Evolutionary conservation across 2,888 invertebrate genomes (phyloP), one percentile per base, ranked within the genome.

Genomic region (Lithosia quadra): DNA sequence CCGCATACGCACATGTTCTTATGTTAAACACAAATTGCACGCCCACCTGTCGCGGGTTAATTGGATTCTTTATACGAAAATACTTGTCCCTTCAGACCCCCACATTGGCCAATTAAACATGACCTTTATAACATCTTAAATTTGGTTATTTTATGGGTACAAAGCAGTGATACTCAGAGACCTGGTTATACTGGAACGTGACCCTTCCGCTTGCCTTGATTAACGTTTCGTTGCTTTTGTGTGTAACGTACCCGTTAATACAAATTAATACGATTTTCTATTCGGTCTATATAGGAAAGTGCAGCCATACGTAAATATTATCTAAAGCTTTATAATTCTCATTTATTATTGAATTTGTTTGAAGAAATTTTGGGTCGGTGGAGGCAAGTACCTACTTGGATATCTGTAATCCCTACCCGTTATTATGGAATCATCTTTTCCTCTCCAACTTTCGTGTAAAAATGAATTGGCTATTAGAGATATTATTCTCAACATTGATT

Each of bases 61-160:
- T 92, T 92, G 91, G 91, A 91, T 91, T 92, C 89, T 91, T 90
- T 91, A 89, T 86, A 85, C 86, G 88, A 86, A 88, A 89, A 90
- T 89, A 81, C 76, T 81, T 81, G 87, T 89, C 90, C 89, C 86
- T 88, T 82, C 80, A 77, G 81, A 76, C 80, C 78, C 75, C 18
- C 73, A 76, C 65, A 77, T 62, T 63, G 60, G 73, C 90, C 88
- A 86, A 74, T 72, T 66, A 77, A 71, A 75, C 72, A 67, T 79
- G 88, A 86, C 74, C 91, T 80, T 65, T 75, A 60, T 58, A 68
- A 67, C 61, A 70, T 69, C 68, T 73, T 63, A 72, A 76, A 73
- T 75, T 75, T 61, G n/a, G 63, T 67, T 69, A 71, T 72, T 69
- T n/a, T 68, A 72, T 43, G 72, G 72, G 74, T 74, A 75, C 75